Evolutionary conservation across 2,113 vertebrate species (phyloP), one percentile per base, ranked within the genome.

Genomic region (Euleptes europaea): DNA sequence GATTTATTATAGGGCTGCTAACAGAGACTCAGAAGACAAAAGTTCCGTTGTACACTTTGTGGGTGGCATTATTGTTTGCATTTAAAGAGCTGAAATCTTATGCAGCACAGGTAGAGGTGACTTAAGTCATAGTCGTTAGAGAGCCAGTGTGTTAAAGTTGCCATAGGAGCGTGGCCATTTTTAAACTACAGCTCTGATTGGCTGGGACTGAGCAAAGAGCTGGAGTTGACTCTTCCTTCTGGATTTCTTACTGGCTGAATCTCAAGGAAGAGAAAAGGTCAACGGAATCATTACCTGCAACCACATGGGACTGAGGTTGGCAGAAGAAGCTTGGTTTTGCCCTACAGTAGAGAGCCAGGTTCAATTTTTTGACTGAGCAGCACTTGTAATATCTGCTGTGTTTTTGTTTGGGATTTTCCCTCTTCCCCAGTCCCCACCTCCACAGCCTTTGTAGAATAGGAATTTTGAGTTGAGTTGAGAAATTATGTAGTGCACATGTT

Each of bases 101-200:
- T 1, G 1, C 54, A 31, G 11, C 31, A 19, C 26, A 7, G 47
- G 13, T 21, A 33, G 63, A 23, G 2, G 0, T 40, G 0, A 0
- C 9, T 0, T 17, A 3, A 5, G 10, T 1, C 31, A 3, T 0
- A 54, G 67, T 80, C 38, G 60, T 10, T n/a, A 44, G 40, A 5
- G 10, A n/a, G 6, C 26, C 2, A 13, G 40, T 44, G 28, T 47
- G n/a, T 75, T 21, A 33, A 57, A 44, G 69, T 13, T 49, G 74
- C 12, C 44, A 44, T 54, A 57, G 38, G 28, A 23, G 14, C 35
- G 21, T 38, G 17, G 15, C 38, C 26, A 23, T 77, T 71, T 78
- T 40, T 60, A 10, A n/a, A 17, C 23, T 9, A 15, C 35, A 42
- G 23, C 47, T 44, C n/a, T n/a, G 15, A 63, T 57, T 63, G 44